phyloP scores from a whole-genome alignment of 2,888 invertebrate species.

The Onchidella celtica region DNA sequence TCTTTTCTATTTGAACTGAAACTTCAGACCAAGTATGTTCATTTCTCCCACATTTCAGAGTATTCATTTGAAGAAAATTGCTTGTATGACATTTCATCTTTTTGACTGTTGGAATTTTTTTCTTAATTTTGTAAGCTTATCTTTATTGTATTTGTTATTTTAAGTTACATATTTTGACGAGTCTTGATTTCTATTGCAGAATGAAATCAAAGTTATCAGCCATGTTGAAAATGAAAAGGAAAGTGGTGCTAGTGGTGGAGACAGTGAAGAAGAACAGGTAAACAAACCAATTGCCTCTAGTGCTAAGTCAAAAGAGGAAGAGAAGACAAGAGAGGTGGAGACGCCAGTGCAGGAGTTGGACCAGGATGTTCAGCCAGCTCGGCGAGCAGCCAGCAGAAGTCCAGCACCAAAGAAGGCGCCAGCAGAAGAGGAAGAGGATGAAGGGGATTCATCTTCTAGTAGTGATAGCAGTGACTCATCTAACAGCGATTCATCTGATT shows the following conservation, averaged over 20 bases:
- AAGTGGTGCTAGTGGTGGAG: slow-evolving; percentile 13
- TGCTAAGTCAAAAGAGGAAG: slow-evolving; percentile 40
- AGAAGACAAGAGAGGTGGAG: slow-evolving; percentile 9
- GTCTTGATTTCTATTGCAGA: slow-evolving; percentile 14
- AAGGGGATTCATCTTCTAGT: slow-evolving; percentile 46
- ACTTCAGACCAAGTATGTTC: too few relatives aligned
- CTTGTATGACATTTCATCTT: too few relatives aligned
- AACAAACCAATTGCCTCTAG: slow-evolving; percentile 7
- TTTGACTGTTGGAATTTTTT: too few relatives aligned
- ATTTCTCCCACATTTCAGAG: too few relatives aligned
- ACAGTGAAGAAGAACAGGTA: slow-evolving; percentile 35
- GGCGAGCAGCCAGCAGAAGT: not conserved
- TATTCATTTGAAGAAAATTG: too few relatives aligned
- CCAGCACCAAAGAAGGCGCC: slow-evolving; percentile 39
- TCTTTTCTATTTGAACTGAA: too few relatives aligned
- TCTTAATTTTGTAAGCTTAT: too few relatives aligned
- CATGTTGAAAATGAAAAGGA: slow-evolving; percentile 32
- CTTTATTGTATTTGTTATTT: too few relatives aligned
- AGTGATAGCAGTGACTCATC: slow-evolving; percentile 50
- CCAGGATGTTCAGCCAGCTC: slow-evolving; percentile 22
- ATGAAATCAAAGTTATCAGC: not conserved
- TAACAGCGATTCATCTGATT: slow-evolving; percentile 45
- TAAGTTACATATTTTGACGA: too few relatives aligned
- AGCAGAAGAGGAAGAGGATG: slow-evolving; percentile 47
- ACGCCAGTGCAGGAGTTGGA: slow-evolving; percentile 11